These are phyloP conservation scores for Salpingus planirostris DNA, from an alignment of 2,888 invertebrate genomes.

Conservation along the genomic window DNA sequence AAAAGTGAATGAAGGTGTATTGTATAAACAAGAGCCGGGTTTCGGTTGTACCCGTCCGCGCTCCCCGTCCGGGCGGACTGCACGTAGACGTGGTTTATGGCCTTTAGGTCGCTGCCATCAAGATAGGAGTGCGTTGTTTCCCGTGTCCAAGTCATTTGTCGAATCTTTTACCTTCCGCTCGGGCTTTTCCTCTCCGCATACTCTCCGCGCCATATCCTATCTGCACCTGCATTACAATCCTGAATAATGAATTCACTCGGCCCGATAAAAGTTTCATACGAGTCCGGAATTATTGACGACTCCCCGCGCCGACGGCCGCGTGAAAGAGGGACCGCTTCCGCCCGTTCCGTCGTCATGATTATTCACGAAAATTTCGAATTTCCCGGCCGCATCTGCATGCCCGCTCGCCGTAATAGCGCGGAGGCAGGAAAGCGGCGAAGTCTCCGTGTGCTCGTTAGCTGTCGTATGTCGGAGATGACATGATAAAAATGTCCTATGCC, in stretches of 20 bases:
- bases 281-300: too few species aligned
- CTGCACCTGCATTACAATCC: constrained; percentile 8
- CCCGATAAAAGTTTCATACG: constrained; percentile 23
- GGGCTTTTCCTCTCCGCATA: constrained; percentile 6
- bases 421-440: constrained; percentile 20
- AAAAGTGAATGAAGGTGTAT: constrained; percentile 30
- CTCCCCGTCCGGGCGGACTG: constrained; percentile 7
- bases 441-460: constrained; percentile 22
- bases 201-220: too few species aligned
- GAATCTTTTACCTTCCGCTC: constrained; percentile 16
- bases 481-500: constrained; percentile 21
- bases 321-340: too few species aligned
- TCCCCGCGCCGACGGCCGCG: too few species aligned
- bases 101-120: constrained; percentile 18
- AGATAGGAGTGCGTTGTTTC: constrained; percentile 24
- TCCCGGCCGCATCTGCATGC: too few species aligned
- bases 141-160: constrained; percentile 24
- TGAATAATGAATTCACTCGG: constrained; percentile 24
- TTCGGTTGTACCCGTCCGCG: constrained; percentile 10
- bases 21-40: constrained; percentile 20
- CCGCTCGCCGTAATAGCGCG: too few species aligned
- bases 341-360: too few species aligned
- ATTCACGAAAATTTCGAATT: too few species aligned
- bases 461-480: constrained; percentile 20
- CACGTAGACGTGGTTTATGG: constrained; percentile 19